Evolutionary conservation across 2,888 invertebrate species (phyloP), one percentile per base, ranked within the genome.

Genomic region (Pharmacophagus antenor): DNA sequence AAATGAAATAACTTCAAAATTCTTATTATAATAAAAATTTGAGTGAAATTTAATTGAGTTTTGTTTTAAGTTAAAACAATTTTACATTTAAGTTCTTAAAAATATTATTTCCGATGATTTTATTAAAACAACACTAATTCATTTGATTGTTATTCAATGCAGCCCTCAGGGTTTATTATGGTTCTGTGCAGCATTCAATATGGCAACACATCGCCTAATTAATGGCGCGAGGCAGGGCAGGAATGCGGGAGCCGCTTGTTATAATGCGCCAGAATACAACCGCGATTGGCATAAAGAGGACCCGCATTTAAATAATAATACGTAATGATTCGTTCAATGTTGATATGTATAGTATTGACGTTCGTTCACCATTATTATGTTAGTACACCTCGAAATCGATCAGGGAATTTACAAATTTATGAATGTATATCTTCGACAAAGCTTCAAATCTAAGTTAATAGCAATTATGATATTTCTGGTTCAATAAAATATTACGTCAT

Each of bases 181-280:
- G 63, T 64, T 63, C 64, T 65, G 56, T 62, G 64, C 55, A 62
- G 63, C 64, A 58, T 68, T 69, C 70, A 72, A 74, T 72, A 70
- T 71, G 69, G 72, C 72, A 50, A 56, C 61, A 65, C 61, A 66
- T 70, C 75, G 67, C 73, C 71, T 77, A 82, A 83, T 84, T 79
- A 80, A 75, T 72, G 67, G 70, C 72, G 71, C 76, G 75, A 66
- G 68, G 71, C 66, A 68, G 67, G 76, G 84, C 71, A 70, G 83
- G 88, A 88, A 89, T 88, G 88, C 88, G 88, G 86, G 73, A 87
- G 83, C 74, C 78, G 77, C 79, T 80, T 78, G 76, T 80, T 79
- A 81, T 80, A 74, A 80, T 78, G 80, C 79, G 73, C 70, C 76
- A 72, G 70, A 73, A 75, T 73, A 67, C 80, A 76, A 73, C 66